Percentiles rank a stretch among this genome's conserved stretches.
phyloP scores from a whole-genome alignment of 1,140 invertebrate genomes.

The Metopolophium dirhodum region DNA sequence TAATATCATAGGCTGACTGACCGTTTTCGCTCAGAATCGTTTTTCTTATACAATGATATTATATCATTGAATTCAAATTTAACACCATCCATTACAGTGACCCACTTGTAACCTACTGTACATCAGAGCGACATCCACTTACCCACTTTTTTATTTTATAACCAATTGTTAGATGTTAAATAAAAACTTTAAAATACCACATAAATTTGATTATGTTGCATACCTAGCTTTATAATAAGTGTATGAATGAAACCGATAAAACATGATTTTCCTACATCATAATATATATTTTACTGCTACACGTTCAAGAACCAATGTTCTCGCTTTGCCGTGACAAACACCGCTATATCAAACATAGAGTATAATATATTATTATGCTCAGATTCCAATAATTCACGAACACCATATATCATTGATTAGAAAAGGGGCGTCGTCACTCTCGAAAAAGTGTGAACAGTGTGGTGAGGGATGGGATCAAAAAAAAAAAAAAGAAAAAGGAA shows the following conservation, averaged over 20 bases:
- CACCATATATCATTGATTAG: slow-evolving; percentile 30
- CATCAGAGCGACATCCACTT: no score
- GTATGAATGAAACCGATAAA: background rate
- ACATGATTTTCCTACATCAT: background rate
- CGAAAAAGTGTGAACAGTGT: background rate
- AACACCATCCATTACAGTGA: no score
- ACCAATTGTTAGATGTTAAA: no score
- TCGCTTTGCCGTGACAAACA: background rate
- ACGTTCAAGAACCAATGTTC: background rate
- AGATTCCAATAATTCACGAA: background rate
- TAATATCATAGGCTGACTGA: no score
- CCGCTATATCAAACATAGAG: background rate
- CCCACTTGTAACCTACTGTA: no score
- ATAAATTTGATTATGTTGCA: background rate
- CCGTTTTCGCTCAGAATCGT: no score
- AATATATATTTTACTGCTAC: no score
- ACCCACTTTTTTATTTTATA: no score
- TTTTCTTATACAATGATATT: no score
- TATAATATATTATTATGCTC: background rate
- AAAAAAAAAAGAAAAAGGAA: background rate
- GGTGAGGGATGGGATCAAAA: background rate
- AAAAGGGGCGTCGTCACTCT: slow-evolving; percentile 25
- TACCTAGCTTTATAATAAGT: background rate
- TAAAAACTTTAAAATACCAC: background rate
- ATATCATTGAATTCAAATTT: no score